Conservation (phyloP, 2,888 invertebrate genomes). For the Penaeus monodon region DNA sequence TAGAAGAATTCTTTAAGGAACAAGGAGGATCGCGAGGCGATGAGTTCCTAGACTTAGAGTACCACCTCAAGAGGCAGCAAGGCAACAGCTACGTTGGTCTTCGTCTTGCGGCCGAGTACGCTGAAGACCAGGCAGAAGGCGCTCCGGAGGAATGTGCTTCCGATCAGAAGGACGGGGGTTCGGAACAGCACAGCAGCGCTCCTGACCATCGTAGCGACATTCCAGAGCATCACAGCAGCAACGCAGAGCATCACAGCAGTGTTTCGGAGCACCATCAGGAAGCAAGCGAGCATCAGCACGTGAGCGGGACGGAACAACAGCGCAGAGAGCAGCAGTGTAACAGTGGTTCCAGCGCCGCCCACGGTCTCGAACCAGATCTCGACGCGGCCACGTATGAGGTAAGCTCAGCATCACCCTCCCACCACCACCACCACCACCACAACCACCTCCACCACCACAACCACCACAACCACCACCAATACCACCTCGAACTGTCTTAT, state of each 20-base stretch:
- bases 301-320: constrained; percentile 21
- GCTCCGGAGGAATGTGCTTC: not conserved
- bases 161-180: constrained; percentile 18
- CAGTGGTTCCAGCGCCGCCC: constrained; percentile 24
- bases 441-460: constrained; percentile 36
- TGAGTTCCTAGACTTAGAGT: constrained; percentile 78
- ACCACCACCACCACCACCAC: constrained; percentile 42
- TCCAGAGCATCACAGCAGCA: constrained; percentile 27
- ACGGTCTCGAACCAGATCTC: constrained; percentile 37
- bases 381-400: constrained; percentile 50
- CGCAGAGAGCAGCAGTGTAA: constrained; percentile 27
- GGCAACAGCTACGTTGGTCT: constrained; percentile 84
- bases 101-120: constrained; percentile 75
- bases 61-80: constrained; percentile 81
- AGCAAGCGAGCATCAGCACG: constrained; percentile 17
- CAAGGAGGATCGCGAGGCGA: constrained; percentile 67
- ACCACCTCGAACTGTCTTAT: constrained; percentile 58
- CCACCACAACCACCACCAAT: constrained; percentile 37
- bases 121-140: constrained; percentile 50
- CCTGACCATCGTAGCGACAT: not conserved
- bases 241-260: constrained; percentile 15
- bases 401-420: constrained; percentile 48
- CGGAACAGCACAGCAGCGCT: constrained; percentile 2
- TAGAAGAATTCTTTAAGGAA: constrained; percentile 90
- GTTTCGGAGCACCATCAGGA: not conserved